Percentiles rank a stretch among this genome's conserved stretches.
These are phyloP conservation scores for Centropus bengalensis DNA, from an alignment of 2,113 vertebrate genomes.

Conservation along the genomic window DNA sequence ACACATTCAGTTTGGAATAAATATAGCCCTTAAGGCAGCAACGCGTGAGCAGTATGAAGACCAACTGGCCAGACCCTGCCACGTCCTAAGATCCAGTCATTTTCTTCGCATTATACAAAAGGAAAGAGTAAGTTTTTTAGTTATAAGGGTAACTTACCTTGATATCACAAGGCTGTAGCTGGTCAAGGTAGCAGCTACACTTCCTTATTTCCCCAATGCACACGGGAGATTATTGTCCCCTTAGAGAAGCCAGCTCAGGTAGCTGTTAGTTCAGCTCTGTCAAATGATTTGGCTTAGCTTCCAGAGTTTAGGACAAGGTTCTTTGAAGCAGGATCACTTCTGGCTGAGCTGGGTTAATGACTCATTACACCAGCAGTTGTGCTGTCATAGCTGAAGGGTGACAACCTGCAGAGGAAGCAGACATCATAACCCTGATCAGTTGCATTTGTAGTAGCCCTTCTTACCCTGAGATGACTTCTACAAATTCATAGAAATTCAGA, in stretches of 20 bases:
- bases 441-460: background rate
- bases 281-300: background rate
- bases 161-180: background rate
- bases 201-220: background rate
- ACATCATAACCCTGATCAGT: background rate
- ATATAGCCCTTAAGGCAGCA: background rate
- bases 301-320: background rate
- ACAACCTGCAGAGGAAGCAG: background rate
- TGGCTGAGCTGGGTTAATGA: slow-evolving; percentile 23
- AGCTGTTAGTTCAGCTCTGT: background rate
- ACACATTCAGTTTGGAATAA: background rate
- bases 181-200: background rate
- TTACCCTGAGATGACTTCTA: background rate
- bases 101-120: background rate
- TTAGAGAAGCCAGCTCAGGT: background rate
- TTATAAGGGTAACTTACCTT: background rate
- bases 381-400: slow-evolving; percentile 13
- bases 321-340: background rate
- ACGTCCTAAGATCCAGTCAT: background rate
- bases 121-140: background rate
- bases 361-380: slow-evolving; percentile 24
- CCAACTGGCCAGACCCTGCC: background rate
- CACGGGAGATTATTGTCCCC: background rate
- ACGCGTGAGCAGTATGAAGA: background rate
- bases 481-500: background rate